Conservation (phyloP, 2,888 invertebrate genomes). For the Leptothorax acervorum region DNA sequence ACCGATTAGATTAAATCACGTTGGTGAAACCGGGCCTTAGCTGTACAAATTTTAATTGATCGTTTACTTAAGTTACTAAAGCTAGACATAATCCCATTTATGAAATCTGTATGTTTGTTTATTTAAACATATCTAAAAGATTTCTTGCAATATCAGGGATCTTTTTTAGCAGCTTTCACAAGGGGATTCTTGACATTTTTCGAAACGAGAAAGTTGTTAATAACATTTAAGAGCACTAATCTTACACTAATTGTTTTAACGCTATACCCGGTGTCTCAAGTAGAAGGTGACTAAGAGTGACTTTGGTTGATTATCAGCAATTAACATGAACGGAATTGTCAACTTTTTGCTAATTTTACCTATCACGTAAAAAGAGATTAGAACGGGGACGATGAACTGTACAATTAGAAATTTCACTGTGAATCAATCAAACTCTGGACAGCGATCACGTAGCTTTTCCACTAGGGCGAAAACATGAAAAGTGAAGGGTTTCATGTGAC, state of each 20-base stretch:
- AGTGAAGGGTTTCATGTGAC: too few species aligned
- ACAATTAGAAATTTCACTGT: background rate
- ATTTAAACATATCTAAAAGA: background rate
- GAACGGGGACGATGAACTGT: background rate
- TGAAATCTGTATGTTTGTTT: background rate
- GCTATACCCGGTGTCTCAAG: background rate
- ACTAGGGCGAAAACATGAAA: too few species aligned
- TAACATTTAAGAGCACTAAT: background rate
- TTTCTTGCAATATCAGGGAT: background rate
- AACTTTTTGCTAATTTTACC: background rate
- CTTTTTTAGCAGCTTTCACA: background rate
- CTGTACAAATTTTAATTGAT: background rate
- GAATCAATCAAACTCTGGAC: background rate
- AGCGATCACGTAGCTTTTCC: too few species aligned
- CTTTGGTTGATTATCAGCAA: background rate
- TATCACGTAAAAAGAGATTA: background rate
- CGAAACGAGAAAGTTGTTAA: constrained; percentile 12
- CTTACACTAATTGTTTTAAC: background rate
- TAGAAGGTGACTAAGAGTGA: background rate
- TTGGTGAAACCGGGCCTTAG: too few species aligned
- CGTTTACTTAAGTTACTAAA: constrained; percentile 2
- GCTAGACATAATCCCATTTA: background rate
- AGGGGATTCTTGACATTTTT: background rate
- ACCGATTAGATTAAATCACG: too few species aligned
- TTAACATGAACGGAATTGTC: background rate